Conservation (phyloP, 2,888 invertebrate genomes). For the Aspidiotus rigidus region DNA sequence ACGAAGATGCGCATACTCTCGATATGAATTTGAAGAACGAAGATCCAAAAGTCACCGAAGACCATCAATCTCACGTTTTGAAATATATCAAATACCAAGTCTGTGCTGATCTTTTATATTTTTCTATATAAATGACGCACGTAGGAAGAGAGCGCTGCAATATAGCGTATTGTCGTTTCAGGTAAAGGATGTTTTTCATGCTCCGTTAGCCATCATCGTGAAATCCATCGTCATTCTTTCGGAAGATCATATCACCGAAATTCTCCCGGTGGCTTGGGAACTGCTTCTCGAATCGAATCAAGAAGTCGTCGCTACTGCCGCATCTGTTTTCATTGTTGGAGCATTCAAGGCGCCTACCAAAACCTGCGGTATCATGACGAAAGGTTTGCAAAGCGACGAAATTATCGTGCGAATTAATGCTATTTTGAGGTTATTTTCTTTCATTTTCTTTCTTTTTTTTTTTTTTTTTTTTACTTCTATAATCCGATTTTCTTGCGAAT, state of each 20-base stretch:
- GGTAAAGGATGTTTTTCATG: conserved; percentile 84
- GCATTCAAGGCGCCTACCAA: conserved; percentile 86
- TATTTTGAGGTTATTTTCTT: conserved; percentile 53
- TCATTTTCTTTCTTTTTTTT: background rate
- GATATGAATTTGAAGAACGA: conserved; percentile 24
- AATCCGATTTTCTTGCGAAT: background rate
- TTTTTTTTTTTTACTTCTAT: background rate
- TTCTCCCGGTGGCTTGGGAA: conserved; percentile 91
- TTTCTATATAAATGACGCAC: too few relatives aligned
- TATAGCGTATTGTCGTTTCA: conserved; percentile 40
- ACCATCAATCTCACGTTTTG: conserved; percentile 59
- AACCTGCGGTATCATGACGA: conserved; percentile 80
- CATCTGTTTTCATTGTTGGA: conserved; percentile 82
- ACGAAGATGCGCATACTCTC: background rate
- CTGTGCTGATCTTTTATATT: background rate
- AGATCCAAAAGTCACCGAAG: conserved; percentile 41
- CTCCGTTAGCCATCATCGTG: conserved; percentile 72
- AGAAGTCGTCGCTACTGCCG: conserved; percentile 73
- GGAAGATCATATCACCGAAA: conserved; percentile 77
- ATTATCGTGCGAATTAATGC: conserved; percentile 73
- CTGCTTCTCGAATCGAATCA: conserved; percentile 84
- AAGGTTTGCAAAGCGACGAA: conserved; percentile 74
- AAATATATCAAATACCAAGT: conserved; percentile 70
- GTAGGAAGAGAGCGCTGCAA: background rate
- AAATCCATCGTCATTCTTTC: conserved; percentile 83